Conservation (phyloP, 1,140 invertebrate species). For the Augochlora pura region DNA sequence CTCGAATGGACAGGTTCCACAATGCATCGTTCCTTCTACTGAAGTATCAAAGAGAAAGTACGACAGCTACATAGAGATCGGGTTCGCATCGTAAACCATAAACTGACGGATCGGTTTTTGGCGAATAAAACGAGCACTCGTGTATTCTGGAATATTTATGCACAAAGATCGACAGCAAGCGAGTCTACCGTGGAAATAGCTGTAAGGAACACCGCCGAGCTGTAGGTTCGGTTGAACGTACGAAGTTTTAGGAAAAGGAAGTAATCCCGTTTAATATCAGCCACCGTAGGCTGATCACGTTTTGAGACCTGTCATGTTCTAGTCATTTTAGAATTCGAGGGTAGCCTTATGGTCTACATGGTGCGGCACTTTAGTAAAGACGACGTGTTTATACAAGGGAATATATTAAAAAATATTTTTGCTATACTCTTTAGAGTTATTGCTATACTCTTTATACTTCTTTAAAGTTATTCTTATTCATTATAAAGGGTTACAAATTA, state of each 20-base stretch:
- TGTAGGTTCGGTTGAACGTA: slow-evolving; percentile 50
- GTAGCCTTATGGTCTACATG: slow-evolving; percentile 33
- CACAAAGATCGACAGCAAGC: slow-evolving; percentile 12
- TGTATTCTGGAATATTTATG: slow-evolving; percentile 2
- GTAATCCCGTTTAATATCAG: slow-evolving; percentile 65
- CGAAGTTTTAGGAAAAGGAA: slow-evolving; percentile 46
- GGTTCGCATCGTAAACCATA: neutral
- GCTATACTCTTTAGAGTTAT: too few species aligned
- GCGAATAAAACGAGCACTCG: slow-evolving; percentile 27
- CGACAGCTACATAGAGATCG: neutral
- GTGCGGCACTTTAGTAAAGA: slow-evolving; percentile 5
- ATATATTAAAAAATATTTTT: neutral
- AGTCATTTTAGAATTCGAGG: slow-evolving; percentile 61
- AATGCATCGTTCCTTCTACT: neutral
- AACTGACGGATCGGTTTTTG: neutral
- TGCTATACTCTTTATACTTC: too few species aligned
- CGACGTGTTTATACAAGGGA: neutral
- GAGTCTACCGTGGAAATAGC: slow-evolving; percentile 33
- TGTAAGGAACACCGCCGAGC: slow-evolving; percentile 45
- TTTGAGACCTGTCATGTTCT: slow-evolving; percentile 57
- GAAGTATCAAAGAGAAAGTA: neutral
- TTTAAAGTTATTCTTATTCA: too few species aligned
- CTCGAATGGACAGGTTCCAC: neutral
- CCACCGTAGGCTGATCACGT: slow-evolving; percentile 71
- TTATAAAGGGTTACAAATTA: too few species aligned